Evolutionary conservation across 2,113 vertebrate species (phyloP).

Genomic region (Sardina pilchardus): DNA sequence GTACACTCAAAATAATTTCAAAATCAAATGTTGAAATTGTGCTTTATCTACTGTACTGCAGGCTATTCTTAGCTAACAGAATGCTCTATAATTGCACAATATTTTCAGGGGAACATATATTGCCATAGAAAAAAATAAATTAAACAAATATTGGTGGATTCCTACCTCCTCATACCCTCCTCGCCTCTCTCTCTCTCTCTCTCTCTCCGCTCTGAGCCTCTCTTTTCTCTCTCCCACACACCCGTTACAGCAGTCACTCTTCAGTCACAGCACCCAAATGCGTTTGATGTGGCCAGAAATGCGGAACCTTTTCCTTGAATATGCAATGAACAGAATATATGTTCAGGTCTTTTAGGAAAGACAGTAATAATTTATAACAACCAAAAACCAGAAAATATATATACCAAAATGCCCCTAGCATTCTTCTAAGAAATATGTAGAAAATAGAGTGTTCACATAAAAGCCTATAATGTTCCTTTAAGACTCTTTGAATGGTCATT

Average conservation of each 20-base stretch:
- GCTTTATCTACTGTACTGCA: not conserved
- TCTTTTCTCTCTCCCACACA: not conserved
- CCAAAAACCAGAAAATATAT: not conserved
- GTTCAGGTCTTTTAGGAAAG: not conserved
- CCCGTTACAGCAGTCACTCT: not conserved
- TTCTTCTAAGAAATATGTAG: not conserved
- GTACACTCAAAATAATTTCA: not conserved
- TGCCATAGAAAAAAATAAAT: not conserved
- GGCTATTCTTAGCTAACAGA: not conserved
- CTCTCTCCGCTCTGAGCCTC: not conserved
- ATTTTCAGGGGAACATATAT: not conserved
- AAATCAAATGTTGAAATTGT: not conserved
- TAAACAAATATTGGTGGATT: not conserved
- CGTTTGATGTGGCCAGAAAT: not conserved
- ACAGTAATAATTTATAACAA: conserved; percentile 13
- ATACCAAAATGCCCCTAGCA: not conserved
- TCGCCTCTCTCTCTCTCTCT: not conserved
- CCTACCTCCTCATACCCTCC: not conserved
- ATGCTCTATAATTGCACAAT: not conserved
- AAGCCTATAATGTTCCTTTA: not conserved
- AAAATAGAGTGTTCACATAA: not conserved
- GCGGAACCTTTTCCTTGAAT: not conserved
- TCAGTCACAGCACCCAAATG: conserved; percentile 7
- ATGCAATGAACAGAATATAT: not conserved
- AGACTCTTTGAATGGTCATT: not conserved